Conservation (phyloP, 2,888 invertebrate genomes). For the Sclerodermus sp. region DNA sequence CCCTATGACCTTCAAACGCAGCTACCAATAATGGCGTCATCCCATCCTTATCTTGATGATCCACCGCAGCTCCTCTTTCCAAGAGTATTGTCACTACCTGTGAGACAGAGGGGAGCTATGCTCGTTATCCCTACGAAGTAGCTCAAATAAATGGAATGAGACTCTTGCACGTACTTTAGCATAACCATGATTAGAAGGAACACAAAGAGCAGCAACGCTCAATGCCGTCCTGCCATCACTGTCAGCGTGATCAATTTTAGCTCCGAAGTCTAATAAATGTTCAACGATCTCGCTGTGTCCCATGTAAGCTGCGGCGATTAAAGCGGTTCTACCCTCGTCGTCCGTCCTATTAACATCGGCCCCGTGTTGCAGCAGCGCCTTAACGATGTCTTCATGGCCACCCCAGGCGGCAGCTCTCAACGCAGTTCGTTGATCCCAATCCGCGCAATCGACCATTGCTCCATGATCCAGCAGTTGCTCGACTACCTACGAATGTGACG, state of each 20-base stretch:
- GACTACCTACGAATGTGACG: constrained; percentile 64
- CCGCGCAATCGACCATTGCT: constrained; percentile 84
- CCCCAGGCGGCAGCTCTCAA: constrained; percentile 92
- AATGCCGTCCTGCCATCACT: constrained; percentile 86
- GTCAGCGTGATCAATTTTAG: constrained; percentile 82
- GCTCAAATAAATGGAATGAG: not conserved
- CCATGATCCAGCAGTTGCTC: constrained; percentile 76
- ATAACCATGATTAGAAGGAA: constrained; percentile 74
- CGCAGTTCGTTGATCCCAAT: constrained; percentile 86
- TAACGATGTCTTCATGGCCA: constrained; percentile 84
- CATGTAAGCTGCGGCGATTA: constrained; percentile 96
- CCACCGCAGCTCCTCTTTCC: constrained; percentile 81
- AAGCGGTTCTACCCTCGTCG: constrained; percentile 86
- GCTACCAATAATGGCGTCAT: constrained; percentile 88
- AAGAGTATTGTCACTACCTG: constrained; percentile 71
- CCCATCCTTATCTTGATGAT: constrained; percentile 80
- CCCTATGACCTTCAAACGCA: constrained; percentile 89
- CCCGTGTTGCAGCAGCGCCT: constrained; percentile 73
- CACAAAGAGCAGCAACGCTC: constrained; percentile 84
- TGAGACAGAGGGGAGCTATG: constrained; percentile 17
- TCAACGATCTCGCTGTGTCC: constrained; percentile 90
- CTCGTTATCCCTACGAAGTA: too few relatives aligned
- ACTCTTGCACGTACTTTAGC: constrained; percentile 58
- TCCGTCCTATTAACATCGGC: constrained; percentile 83
- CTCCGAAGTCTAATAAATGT: constrained; percentile 78